Conservation (phyloP, 64 coral and sea anemone genomes). For the Actinia equina region DNA sequence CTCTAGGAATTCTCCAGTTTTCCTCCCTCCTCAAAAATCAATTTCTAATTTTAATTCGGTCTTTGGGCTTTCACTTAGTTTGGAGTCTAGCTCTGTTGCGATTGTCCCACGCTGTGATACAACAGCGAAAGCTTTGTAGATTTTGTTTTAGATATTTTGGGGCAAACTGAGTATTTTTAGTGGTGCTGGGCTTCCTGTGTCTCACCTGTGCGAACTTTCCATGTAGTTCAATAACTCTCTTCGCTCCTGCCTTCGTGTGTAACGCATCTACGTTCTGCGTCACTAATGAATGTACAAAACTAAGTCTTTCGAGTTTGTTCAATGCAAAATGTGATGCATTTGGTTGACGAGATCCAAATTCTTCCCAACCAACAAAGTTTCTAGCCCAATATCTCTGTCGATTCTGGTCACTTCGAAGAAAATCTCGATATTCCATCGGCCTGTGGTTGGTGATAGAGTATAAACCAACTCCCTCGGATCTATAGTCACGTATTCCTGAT, state of each 20-base stretch:
- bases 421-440: conserved; percentile 79
- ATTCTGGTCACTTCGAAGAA: conserved; percentile 59
- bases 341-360: conserved; percentile 71
- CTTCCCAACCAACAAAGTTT: conserved; percentile 87
- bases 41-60: too few species aligned
- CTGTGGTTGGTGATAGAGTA: conserved; percentile 69
- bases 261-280: conserved; percentile 97
- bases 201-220: conserved; percentile 75
- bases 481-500: conserved; percentile 94
- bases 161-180: background rate
- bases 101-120: too few species aligned
- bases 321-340: conserved; percentile 72
- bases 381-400: conserved; percentile 96
- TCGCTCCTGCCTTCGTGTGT: conserved; percentile 87
- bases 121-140: too few species aligned
- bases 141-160: too few species aligned
- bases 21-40: too few species aligned
- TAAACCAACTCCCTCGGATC: conserved; percentile 86
- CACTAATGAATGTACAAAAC: conserved; percentile 69
- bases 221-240: conserved; percentile 83
- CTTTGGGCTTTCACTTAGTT: too few species aligned
- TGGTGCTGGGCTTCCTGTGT: background rate
- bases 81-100: too few species aligned
- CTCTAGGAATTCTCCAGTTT: too few species aligned
- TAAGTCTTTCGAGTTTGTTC: conserved; percentile 69